Evolutionary conservation across 2,888 invertebrate species (phyloP), one percentile per base, ranked within the genome.

Genomic region (Drosophila maculinotata): DNA sequence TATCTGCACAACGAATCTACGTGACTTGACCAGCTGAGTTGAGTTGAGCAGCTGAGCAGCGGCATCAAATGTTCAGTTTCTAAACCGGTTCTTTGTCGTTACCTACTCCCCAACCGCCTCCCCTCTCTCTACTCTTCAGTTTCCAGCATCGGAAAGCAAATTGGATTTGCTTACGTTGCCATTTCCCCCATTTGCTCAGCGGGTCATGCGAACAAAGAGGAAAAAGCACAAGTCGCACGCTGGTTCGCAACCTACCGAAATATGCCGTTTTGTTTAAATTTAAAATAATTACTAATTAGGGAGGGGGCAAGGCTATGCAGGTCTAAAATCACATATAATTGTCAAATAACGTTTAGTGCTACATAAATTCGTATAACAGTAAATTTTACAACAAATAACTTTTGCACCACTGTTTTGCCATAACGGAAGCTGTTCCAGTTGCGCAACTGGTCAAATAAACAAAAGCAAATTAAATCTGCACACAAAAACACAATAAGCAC

Each of bases 151-250:
- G 8, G 42, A 53, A 30, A 52, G 45, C 71, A 60, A 73, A 73
- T 73, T 71, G 65, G 66, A 60, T 65, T 65, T 76, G 76, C 73
- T 57, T 76, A 71, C 72, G 66, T 66, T 76, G 65, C 60, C 65
- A 57, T 65, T 76, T 71, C 52, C 60, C 45, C 39, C 52, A 38
- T 51, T 64, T 48, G 47, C 72, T 57, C 57, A 65, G 60, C 69
- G 45, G 65, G 62, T 64, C 66, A 64, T 63, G 54, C 81, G 69
- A 77, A 67, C 79, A 76, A 78, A 78, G 73, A 45, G 12, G 10
- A 48, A 45, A 49, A 33, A 68, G 54, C 63, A 47, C 44, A 64
- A 73, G 33, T 60, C 54, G 78, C 41, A 73, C 73, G 62, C 20
- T 72, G 76, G 47, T 59, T 10, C 20, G 9, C 9, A 39, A 38